A percentile compares a stretch with the other conserved stretches of the same genome.
These are phyloP conservation scores for Toxonevra muliebris DNA, from an alignment of 2,888 invertebrate species.

Conservation along the genomic window DNA sequence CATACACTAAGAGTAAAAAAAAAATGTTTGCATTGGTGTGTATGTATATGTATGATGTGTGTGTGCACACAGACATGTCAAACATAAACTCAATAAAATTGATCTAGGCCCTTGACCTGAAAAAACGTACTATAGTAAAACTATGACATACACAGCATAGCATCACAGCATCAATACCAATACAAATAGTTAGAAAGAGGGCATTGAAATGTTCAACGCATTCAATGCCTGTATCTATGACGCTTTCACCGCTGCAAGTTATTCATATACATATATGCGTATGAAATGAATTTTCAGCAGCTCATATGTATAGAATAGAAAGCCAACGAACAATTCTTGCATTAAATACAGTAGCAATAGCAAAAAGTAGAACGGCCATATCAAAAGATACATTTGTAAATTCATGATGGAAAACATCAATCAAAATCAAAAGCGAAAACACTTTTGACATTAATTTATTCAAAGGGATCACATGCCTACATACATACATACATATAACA, in stretches of 20 bases:
- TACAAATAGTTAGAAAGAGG: not conserved
- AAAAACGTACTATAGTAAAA: conserved; percentile 5
- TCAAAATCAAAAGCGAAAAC: conserved; percentile 61
- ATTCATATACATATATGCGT: not conserved
- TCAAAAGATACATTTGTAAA: conserved; percentile 14
- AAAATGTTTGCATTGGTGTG: too few species aligned
- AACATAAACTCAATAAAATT: conserved; percentile 27
- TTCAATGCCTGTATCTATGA: not conserved
- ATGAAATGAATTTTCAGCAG: not conserved
- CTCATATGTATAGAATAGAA: conserved; percentile 11
- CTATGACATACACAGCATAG: not conserved
- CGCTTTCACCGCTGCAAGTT: not conserved
- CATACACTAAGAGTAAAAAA: too few species aligned
- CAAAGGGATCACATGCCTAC: conserved; percentile 54
- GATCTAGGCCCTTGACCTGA: not conserved
- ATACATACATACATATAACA: conserved; percentile 35
- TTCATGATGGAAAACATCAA: conserved; percentile 56
- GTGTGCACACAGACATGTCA: not conserved
- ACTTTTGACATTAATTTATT: conserved; percentile 65
- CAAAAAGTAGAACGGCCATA: not conserved
- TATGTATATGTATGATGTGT: too few species aligned
- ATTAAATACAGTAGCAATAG: not conserved
- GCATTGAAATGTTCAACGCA: not conserved
- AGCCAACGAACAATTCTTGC: conserved; percentile 9
- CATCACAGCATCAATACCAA: not conserved